phyloP scores from a whole-genome alignment of 2,888 invertebrate species.

The Chrysolina oricalcia region DNA sequence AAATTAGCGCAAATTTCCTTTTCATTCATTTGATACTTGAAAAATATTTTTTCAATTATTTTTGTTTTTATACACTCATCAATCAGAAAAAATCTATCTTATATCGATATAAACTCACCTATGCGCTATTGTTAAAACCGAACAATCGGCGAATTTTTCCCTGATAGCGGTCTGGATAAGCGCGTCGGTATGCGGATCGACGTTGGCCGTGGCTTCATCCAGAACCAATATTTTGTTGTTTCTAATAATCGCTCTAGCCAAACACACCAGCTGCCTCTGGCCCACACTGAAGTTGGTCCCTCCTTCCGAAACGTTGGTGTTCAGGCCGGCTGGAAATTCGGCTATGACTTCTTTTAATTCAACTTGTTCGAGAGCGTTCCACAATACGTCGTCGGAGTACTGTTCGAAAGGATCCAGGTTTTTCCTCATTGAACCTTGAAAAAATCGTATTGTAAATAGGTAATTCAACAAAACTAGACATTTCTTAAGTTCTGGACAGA shows the following conservation, averaged over 20 bases:
- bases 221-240: conserved; percentile 68
- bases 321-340: conserved; percentile 74
- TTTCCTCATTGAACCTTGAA: conserved; percentile 73
- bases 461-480: too few species aligned
- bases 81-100: too few species aligned
- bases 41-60: too few species aligned
- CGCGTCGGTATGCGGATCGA: conserved; percentile 86
- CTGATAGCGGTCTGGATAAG: conserved; percentile 87
- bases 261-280: conserved; percentile 75
- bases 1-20: too few species aligned
- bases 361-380: conserved; percentile 69
- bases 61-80: too few species aligned
- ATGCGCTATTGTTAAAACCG: conserved; percentile 90
- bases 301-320: conserved; percentile 75
- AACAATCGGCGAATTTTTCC: conserved; percentile 83
- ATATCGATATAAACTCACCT: conserved; percentile 67
- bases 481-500: too few species aligned
- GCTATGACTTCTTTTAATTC: conserved; percentile 73
- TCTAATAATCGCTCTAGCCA: conserved; percentile 78
- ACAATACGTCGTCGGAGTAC: conserved; percentile 61
- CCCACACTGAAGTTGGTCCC: conserved; percentile 72
- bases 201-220: conserved; percentile 89
- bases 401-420: conserved; percentile 66
- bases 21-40: too few species aligned
- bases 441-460: not conserved